These are phyloP conservation scores for Anthrax anthrax DNA, from an alignment of 2,888 invertebrate species.

Conservation along the genomic window DNA sequence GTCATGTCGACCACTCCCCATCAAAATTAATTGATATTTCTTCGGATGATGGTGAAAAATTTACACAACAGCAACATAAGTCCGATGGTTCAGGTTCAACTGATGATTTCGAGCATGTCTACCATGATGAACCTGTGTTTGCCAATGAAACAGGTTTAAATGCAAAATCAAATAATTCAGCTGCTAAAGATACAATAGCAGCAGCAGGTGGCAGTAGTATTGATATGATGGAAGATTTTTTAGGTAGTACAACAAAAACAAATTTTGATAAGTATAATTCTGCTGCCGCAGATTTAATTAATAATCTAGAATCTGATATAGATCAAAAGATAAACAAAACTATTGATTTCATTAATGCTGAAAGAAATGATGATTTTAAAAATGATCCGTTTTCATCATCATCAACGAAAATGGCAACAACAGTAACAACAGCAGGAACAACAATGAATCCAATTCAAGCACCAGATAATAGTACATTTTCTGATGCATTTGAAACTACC, in stretches of 20 bases:
- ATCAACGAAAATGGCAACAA: background rate
- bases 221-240: constrained; percentile 4
- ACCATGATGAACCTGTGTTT: constrained; percentile 5
- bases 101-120: constrained; percentile 14
- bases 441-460: background rate
- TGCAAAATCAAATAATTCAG: background rate
- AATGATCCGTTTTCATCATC: background rate
- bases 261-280: constrained; percentile 6
- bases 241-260: background rate
- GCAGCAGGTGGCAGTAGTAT: background rate
- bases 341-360: constrained; percentile 10
- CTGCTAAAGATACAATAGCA: background rate
- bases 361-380: constrained; percentile 3
- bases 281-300: constrained; percentile 3
- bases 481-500: background rate
- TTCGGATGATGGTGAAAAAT: constrained; percentile 1
- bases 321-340: constrained; percentile 7
- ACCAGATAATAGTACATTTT: background rate
- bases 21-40: constrained; percentile 1
- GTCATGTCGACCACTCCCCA: constrained; percentile 3
- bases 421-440: background rate
- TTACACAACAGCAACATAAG: background rate
- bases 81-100: constrained; percentile 5
- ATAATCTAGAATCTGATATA: constrained; percentile 2
- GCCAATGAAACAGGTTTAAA: background rate